These are phyloP conservation scores for Drosophila santomea DNA, from an alignment of 1,140 invertebrate genomes.

Conservation along the genomic window DNA sequence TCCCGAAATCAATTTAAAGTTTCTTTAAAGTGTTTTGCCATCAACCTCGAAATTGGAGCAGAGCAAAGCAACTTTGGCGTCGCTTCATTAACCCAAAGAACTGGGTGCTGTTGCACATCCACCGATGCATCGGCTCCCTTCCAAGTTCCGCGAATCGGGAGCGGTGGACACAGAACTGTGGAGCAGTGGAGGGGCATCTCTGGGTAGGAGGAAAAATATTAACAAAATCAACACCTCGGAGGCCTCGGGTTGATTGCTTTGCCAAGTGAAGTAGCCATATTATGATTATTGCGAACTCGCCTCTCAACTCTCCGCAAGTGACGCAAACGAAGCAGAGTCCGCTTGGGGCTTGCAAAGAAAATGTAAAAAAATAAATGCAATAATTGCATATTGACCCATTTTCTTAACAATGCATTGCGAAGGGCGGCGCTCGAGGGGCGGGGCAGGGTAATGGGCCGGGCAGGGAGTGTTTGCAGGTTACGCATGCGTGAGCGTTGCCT, in stretches of 20 bases:
- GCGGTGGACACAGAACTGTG: background rate
- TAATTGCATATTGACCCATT: conserved; percentile 82
- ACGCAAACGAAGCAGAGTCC: conserved; percentile 58
- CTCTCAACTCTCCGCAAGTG: conserved; percentile 23
- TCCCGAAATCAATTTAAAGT: conserved; percentile 15
- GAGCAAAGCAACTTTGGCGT: conserved; percentile 1
- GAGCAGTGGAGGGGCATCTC: background rate
- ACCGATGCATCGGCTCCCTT: conserved; percentile 14
- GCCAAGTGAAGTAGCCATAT: conserved; percentile 64
- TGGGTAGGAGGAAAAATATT: conserved; percentile 44
- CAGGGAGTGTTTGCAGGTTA: conserved; percentile 55
- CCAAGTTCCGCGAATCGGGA: conserved; percentile 22
- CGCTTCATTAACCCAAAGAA: conserved; percentile 26
- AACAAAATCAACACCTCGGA: conserved; percentile 60
- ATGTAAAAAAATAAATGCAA: conserved; percentile 59
- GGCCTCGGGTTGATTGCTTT: conserved; percentile 55
- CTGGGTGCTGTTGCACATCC: conserved; percentile 11
- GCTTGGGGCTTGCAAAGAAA: conserved; percentile 9
- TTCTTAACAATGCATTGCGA: conserved; percentile 58
- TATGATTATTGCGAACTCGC: conserved; percentile 52
- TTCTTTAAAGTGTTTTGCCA: conserved; percentile 5
- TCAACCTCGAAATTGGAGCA: conserved; percentile 5
- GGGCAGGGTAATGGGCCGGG: conserved; percentile 16
- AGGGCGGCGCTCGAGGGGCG: conserved; percentile 33
- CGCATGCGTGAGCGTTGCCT: conserved; percentile 80